Evolutionary conservation across 2,888 invertebrate species (phyloP).

Genomic region (Clistopyga incitator): DNA sequence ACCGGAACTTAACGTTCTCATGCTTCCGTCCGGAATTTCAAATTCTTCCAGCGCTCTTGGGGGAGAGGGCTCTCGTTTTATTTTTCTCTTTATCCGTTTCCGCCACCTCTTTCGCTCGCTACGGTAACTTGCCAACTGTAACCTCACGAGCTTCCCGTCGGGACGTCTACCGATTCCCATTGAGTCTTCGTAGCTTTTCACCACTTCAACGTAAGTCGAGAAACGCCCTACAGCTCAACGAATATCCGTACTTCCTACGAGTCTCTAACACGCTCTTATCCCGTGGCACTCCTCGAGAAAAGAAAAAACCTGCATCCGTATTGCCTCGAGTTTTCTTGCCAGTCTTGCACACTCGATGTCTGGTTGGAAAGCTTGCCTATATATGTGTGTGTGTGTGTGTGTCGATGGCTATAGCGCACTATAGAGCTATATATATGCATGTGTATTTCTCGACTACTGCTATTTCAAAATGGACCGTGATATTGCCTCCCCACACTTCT

Average conservation of each 20-base stretch:
- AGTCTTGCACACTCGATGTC: constrained; percentile 29
- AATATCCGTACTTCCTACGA: constrained; percentile 54
- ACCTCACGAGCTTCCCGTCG: constrained; percentile 30
- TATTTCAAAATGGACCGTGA: constrained; percentile 58
- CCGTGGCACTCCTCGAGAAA: constrained; percentile 28
- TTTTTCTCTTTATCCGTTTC: constrained; percentile 47
- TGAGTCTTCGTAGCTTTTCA: constrained; percentile 48
- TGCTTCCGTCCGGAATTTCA: constrained; percentile 54
- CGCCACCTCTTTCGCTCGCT: constrained; percentile 39
- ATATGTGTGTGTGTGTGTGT: constrained; percentile 1
- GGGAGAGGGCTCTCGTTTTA: constrained; percentile 29
- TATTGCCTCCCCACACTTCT: constrained; percentile 50
- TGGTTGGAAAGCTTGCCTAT: neutral
- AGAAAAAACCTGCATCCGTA: constrained; percentile 53
- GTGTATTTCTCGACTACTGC: constrained; percentile 51
- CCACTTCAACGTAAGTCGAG: constrained; percentile 40
- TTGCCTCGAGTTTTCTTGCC: constrained; percentile 47
- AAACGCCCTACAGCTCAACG: constrained; percentile 45
- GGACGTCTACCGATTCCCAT: constrained; percentile 50
- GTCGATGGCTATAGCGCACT: constrained; percentile 29
- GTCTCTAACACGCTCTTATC: constrained; percentile 52
- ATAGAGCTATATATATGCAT: constrained; percentile 5
- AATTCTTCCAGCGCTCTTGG: constrained; percentile 55
- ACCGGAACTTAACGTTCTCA: constrained; percentile 73
- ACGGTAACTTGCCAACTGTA: constrained; percentile 49